Evolutionary conservation across 2,888 invertebrate species (phyloP).

Genomic region (Tiliacea aurago): DNA sequence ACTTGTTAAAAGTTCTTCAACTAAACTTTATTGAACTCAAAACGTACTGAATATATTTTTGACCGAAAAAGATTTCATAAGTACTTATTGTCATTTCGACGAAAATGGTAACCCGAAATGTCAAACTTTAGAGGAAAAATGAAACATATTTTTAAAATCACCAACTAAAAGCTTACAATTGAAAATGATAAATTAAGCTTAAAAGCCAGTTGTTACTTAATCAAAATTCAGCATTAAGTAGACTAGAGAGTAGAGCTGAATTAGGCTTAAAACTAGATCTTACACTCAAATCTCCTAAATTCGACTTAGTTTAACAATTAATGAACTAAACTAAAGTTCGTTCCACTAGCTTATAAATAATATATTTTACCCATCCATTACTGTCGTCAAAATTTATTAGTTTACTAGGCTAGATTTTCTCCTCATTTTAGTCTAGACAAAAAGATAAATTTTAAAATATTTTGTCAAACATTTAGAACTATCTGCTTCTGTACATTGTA

Average conservation of each 20-base stretch:
- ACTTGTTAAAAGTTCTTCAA: not conserved
- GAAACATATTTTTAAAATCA: not conserved
- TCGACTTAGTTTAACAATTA: constrained; percentile 6
- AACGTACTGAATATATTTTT: not conserved
- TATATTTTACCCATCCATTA: constrained; percentile 10
- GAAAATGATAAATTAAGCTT: no score
- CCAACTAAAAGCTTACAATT: not conserved
- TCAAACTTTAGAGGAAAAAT: not conserved
- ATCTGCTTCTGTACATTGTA: not conserved
- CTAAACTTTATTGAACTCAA: not conserved
- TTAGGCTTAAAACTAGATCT: constrained; percentile 1
- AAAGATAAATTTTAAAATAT: not conserved
- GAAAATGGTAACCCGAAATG: not conserved
- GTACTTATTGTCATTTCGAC: not conserved
- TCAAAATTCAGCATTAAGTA: constrained; percentile 6
- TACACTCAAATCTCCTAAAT: not conserved
- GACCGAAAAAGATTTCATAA: not conserved
- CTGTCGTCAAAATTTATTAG: not conserved
- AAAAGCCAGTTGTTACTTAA: no score
- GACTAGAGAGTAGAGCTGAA: not conserved
- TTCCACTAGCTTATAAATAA: not conserved
- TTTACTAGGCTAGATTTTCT: not conserved
- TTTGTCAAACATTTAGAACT: not conserved
- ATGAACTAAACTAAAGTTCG: not conserved
- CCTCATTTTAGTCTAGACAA: not conserved